Conservation (phyloP, 2,113 vertebrate genomes). For the Canis aureus region DNA sequence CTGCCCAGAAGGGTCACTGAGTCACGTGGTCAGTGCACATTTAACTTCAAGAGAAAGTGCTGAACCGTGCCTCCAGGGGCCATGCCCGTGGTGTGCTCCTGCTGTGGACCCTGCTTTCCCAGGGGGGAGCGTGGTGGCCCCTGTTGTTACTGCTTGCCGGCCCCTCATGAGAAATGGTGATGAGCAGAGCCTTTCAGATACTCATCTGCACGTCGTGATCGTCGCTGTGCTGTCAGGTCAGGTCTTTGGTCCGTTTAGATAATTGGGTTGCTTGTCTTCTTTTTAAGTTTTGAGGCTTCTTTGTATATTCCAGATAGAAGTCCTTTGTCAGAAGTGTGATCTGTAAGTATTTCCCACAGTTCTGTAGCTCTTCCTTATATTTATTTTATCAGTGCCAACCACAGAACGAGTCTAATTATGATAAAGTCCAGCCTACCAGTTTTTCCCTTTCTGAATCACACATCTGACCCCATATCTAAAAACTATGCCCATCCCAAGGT, state of each 20-base stretch:
- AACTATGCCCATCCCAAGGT: not conserved
- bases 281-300: not conserved
- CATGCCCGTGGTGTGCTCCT: accelerated
- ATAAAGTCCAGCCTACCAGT: not conserved
- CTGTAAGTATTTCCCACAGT: not conserved
- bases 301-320: not conserved
- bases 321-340: not conserved
- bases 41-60: not conserved
- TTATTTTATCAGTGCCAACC: too few species aligned
- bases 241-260: not conserved
- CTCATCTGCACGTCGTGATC: not conserved
- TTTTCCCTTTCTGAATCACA: not conserved
- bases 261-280: not conserved
- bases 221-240: too few species aligned
- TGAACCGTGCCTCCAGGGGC: too few species aligned
- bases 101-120: not conserved
- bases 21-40: not conserved
- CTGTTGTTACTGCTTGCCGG: not conserved
- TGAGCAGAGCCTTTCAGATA: not conserved
- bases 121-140: not conserved
- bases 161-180: not conserved
- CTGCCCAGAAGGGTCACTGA: too few species aligned
- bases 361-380: not conserved
- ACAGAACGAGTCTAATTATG: not conserved
- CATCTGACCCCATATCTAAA: not conserved